Evolutionary conservation across 2,113 vertebrate genomes (phyloP).

Genomic region (Orycteropus afer): DNA sequence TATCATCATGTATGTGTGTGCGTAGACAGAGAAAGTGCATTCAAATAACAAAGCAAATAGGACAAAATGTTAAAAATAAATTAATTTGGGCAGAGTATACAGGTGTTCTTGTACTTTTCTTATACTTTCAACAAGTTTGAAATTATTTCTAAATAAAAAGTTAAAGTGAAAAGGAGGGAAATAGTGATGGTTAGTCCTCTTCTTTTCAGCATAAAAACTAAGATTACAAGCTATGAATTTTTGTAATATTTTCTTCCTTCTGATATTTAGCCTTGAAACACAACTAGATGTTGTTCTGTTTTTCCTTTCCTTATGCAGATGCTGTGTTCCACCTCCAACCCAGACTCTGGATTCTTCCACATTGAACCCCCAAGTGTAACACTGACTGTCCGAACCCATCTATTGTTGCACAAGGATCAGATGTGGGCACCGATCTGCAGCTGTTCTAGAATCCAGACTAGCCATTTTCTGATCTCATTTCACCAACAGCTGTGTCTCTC

Average conservation of each 20-base stretch:
- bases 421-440: background rate
- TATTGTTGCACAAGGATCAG: background rate
- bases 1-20: background rate
- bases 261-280: constrained; percentile 36
- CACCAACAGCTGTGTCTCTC: background rate
- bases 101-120: background rate
- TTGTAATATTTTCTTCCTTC: constrained; percentile 32
- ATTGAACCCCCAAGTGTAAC: background rate
- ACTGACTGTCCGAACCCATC: background rate
- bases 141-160: constrained; percentile 54
- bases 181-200: background rate
- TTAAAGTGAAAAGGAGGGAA: background rate
- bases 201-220: constrained; percentile 22
- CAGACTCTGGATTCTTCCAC: background rate
- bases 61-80: background rate
- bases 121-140: constrained; percentile 1
- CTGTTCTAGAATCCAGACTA: background rate
- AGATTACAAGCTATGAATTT: background rate
- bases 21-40: background rate
- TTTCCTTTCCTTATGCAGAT: background rate
- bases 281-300: background rate
- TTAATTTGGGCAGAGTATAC: background rate
- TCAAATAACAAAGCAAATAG: constrained; percentile 37
- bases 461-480: constrained; percentile 24
- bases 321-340: background rate